Base-by-base conservation (phyloP, 1,140 invertebrate genomes). In the Brachionus plicatilis region DNA sequence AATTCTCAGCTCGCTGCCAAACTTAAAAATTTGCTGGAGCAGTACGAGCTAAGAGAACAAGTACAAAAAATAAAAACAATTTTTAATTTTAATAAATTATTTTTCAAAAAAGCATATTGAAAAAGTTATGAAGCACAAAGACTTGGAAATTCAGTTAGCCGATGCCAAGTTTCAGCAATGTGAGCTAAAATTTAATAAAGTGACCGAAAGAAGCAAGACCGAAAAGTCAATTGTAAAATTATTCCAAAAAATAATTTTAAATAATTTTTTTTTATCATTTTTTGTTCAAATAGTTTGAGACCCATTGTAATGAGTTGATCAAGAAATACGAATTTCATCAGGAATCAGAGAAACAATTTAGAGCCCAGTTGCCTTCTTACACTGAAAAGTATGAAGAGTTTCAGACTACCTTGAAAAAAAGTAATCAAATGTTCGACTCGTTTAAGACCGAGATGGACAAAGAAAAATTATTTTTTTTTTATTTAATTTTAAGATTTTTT, bases 381-480 rank as follows among this genome's bases (percentile, higher is more conserved):
- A 94, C 94, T n/a, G 93, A 94, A 84, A 95, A 96, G 88, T 96
- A 96, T 89, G 93, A 95, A 86, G 95, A 96, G 88, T 96, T 96
- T 88, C 94, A 96, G 89, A 92, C 91, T 84, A 94, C 94, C 0
- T 90, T 96, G 76, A 92, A 93, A 1, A 94, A 94, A 88, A 95
- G 94, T 87, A 95, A 94, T 89, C 92, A 95, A 88, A 93, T 95
- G 83, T 95, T 95, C 89, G 92, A 92, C 85, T 93, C 92, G 65
- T 96, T 95, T 87, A 95, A 96, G 88, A 91, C 92, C 79, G 94
- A 96, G 90, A 94, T 96, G 92, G 94, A 94, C 85, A 94, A 94
- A 93, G 96, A 96, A 94, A 87, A 88, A 96, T 14, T 80, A n/a
- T n/a, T n/a, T 4, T 17, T 24, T 60, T n/a, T 24, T 41, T 24